Conservation (phyloP, 2,797 vertebrate genomes). For the Lacerta bilineata region DNA sequence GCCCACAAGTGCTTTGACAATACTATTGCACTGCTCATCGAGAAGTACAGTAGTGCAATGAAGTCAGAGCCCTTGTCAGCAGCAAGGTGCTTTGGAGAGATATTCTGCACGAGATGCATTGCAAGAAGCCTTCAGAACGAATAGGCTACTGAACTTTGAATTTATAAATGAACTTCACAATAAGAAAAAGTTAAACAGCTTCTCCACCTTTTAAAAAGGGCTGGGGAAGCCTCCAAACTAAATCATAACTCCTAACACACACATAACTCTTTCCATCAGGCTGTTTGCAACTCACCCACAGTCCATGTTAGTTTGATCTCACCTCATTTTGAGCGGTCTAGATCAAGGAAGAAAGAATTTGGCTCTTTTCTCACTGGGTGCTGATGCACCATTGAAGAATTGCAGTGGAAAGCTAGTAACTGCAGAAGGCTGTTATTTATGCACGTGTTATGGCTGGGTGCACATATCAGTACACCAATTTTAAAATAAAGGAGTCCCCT, state of each 20-base stretch:
- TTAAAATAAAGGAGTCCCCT: neutral
- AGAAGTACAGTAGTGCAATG: conserved; percentile 99
- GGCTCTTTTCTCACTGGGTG: neutral
- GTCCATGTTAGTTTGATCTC: neutral
- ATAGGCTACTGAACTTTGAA: conserved; percentile 24
- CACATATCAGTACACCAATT: neutral
- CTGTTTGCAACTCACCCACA: neutral
- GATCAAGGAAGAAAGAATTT: neutral
- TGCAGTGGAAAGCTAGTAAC: neutral
- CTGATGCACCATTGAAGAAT: neutral
- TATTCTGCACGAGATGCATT: neutral
- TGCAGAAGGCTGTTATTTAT: neutral
- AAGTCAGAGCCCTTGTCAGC: conserved; percentile 96
- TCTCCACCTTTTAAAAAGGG: conserved; percentile 25
- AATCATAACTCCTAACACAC: too few relatives aligned
- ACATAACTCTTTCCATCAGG: neutral
- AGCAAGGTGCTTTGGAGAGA: conserved; percentile 69
- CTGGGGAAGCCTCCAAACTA: conserved; percentile 19
- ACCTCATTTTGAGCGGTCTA: neutral
- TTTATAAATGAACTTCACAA: neutral
- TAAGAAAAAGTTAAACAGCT: conserved; percentile 42
- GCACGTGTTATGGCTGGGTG: too few relatives aligned
- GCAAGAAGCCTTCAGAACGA: conserved; percentile 11
- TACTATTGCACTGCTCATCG: conserved; percentile 99
- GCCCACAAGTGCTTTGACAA: conserved; percentile 98